These are phyloP conservation scores for Sylvicapra grimmia DNA, from an alignment of 2,113 vertebrate genomes.

Conservation along the genomic window DNA sequence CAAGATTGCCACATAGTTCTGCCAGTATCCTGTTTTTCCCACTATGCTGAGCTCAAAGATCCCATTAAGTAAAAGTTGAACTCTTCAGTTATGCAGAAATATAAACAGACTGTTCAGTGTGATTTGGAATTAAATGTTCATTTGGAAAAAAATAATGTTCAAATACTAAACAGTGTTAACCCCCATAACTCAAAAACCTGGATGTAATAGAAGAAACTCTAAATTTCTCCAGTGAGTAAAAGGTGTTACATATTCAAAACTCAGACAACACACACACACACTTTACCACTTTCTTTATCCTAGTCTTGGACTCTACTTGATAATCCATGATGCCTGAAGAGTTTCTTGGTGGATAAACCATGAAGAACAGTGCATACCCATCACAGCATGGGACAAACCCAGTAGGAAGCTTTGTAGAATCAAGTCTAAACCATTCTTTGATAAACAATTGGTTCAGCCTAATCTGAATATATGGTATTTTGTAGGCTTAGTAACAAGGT, in stretches of 20 bases:
- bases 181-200: not conserved
- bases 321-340: not conserved
- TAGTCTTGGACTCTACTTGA: not conserved
- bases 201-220: constrained; percentile 37
- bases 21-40: constrained; percentile 76
- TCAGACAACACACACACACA: not conserved
- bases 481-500: not conserved
- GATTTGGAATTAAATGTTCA: constrained; percentile 58
- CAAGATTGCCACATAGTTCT: constrained; percentile 67
- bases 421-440: not conserved
- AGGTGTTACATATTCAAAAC: not conserved
- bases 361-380: not conserved
- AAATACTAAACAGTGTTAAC: not conserved
- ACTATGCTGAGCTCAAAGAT: constrained; percentile 68
- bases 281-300: not conserved
- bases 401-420: not conserved
- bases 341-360: not conserved
- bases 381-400: not conserved
- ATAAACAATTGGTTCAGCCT: not conserved
- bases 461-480: not conserved
- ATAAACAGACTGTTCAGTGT: constrained; percentile 48
- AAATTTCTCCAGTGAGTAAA: not conserved
- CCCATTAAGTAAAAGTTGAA: constrained; percentile 73
- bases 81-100: constrained; percentile 71
- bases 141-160: constrained; percentile 34